Percentiles rank a stretch among this genome's conserved stretches.
Conservation (phyloP, 2,888 invertebrate species). For the Rotaria socialis region DNA sequence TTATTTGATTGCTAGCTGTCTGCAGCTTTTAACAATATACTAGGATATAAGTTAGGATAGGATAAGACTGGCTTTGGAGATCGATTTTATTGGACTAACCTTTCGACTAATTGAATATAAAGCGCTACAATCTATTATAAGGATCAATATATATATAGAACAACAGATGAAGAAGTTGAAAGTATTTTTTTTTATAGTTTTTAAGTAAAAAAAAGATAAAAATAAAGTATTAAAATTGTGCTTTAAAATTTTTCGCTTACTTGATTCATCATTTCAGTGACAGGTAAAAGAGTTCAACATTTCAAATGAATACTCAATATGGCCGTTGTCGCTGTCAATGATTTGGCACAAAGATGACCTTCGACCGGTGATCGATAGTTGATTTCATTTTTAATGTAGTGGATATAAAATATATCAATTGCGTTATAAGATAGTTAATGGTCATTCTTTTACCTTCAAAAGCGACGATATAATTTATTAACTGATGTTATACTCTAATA, state of each 20-base stretch:
- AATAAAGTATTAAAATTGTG: no score
- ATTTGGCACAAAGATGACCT: background rate
- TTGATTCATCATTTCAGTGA: background rate
- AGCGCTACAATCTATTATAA: background rate
- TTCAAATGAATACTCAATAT: background rate
- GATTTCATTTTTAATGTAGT: background rate
- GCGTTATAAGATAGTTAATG: background rate
- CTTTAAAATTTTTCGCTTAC: background rate
- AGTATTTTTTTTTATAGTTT: background rate
- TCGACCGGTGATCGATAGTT: background rate
- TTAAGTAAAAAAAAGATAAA: background rate
- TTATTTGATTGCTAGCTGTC: background rate
- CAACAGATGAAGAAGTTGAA: background rate
- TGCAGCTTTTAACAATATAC: background rate
- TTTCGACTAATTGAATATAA: background rate
- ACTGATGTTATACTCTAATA: no score
- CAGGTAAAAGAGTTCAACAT: slow-evolving; percentile 6
- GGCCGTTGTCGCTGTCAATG: slow-evolving; percentile 23
- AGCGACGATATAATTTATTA: no score
- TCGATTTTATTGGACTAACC: background rate
- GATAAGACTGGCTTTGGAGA: no score
- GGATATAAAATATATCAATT: background rate
- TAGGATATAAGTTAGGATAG: background rate
- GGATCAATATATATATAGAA: background rate
- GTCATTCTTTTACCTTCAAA: no score